These are phyloP conservation scores for Astyanax mexicanus DNA, from an alignment of 2,797 vertebrate species.

Conservation along the genomic window DNA sequence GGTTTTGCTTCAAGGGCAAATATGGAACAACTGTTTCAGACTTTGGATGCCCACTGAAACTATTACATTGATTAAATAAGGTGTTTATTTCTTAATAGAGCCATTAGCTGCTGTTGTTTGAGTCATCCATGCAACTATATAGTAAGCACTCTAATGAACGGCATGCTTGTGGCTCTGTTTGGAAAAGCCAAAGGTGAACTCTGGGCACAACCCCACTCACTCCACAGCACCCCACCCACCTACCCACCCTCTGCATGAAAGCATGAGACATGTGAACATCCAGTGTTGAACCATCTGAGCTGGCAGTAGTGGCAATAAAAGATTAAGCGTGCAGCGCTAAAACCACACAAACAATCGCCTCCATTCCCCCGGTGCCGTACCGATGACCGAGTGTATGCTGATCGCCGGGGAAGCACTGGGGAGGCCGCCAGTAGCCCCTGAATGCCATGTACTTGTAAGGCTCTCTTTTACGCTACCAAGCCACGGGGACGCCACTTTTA, in stretches of 20 bases:
- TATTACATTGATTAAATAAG: conserved; percentile 37
- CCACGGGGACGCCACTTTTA: conserved; percentile 76
- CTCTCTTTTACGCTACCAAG: conserved; percentile 74
- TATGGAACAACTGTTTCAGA: not conserved
- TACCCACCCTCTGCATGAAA: conserved; percentile 42
- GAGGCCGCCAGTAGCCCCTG: conserved; percentile 70
- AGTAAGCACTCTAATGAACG: conserved; percentile 42
- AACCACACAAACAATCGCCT: conserved; percentile 71
- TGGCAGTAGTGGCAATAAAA: conserved; percentile 63
- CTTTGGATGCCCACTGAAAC: not conserved
- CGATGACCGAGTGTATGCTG: conserved; percentile 38
- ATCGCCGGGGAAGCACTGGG: conserved; percentile 65
- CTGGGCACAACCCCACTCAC: conserved; percentile 23
- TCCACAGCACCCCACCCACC: conserved; percentile 3
- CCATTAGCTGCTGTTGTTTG: conserved; percentile 38
- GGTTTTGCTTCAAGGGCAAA: too few relatives aligned
- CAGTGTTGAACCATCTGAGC: conserved; percentile 56
- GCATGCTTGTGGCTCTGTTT: conserved; percentile 44
- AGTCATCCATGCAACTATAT: conserved; percentile 21
- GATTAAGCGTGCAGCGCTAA: conserved; percentile 70
- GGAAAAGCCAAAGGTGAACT: conserved; percentile 53
- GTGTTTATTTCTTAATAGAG: conserved; percentile 47
- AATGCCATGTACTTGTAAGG: conserved; percentile 86
- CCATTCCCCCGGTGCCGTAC: conserved; percentile 60
- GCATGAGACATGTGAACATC: conserved; percentile 52